Evolutionary conservation across 2,113 vertebrate species (phyloP), one percentile per base, ranked within the genome.

Genomic region (Ptyas mucosa): DNA sequence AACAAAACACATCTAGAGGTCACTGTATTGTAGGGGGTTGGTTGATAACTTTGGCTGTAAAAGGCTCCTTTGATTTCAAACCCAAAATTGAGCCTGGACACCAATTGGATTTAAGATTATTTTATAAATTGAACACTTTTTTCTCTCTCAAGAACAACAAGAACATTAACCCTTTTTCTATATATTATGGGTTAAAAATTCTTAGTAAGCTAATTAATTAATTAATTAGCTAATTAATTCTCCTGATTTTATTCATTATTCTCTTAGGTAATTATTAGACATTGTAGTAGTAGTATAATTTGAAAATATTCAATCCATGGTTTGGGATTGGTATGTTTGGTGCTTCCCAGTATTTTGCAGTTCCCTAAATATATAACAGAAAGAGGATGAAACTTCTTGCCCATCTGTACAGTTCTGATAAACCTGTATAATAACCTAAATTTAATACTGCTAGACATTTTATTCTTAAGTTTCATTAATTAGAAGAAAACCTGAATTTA

Each of bases 391-490:
- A 39, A 89, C 57, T 81, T 39, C 57, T 92, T 93, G 81, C 69
- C 64, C 4, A 24, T 23, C 61, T 51, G 8, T 91, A 61, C 89
- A 55, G 51, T 93, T 46, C 93, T 49, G 12, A 26, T 5, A 90
- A 52, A 81, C 94, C 96, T 92, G 55, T 29, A 81, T 91, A 49
- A n/a, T 54, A 91, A 29, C 49, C 34, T 89, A 95, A 54, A 85
- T 90, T 61, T 88, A 61, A 55, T 91, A 89, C 90, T 55, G 12
- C 93, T 88, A 46, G 55, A 89, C 53, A 91, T 94, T 94, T 90
- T 94, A 39, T 93, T 94, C 92, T 93, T 94, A 94, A 93, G 93
- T 95, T 89, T 51, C 57, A 89, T 94, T 95, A 9, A 1, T 95
- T 51, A 64, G 55, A 89, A 93, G 75, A 64, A 95, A 95, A 95